Conservation (phyloP, 2,888 invertebrate species). For the Eudemis profundana region DNA sequence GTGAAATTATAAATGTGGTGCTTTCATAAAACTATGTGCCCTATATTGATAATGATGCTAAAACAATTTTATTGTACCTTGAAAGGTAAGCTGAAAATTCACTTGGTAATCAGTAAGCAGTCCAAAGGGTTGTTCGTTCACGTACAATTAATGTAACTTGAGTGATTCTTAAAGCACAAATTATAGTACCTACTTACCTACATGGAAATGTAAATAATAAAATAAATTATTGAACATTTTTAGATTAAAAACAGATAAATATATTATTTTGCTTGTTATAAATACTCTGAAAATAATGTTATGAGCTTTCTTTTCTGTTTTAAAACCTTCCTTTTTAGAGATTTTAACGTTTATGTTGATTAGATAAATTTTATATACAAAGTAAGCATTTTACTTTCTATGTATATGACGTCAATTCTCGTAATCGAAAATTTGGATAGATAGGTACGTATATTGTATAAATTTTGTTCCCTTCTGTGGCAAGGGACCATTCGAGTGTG, state of each 20-base stretch:
- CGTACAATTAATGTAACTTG: slow-evolving; percentile 52
- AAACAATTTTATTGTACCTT: slow-evolving; percentile 36
- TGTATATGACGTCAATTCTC: slow-evolving; percentile 80
- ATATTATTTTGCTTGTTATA: slow-evolving; percentile 61
- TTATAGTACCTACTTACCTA: slow-evolving; percentile 47
- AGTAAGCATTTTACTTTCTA: slow-evolving; percentile 69
- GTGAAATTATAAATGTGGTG: slow-evolving; percentile 43
- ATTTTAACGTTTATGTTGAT: slow-evolving; percentile 40
- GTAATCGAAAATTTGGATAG: slow-evolving; percentile 73
- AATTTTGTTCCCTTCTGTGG: slow-evolving; percentile 31
- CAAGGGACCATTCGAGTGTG: slow-evolving; percentile 9
- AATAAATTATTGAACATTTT: slow-evolving; percentile 50
- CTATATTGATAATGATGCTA: slow-evolving; percentile 43
- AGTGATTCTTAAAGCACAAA: slow-evolving; percentile 67
- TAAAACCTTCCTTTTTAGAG: slow-evolving; percentile 35
- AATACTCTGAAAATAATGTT: slow-evolving; percentile 45
- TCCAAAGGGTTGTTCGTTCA: slow-evolving; percentile 44
- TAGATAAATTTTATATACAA: slow-evolving; percentile 66
- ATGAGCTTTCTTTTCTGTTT: slow-evolving; percentile 42
- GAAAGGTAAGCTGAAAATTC: slow-evolving; percentile 31
- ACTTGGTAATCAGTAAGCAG: slow-evolving; percentile 28
- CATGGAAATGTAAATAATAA: slow-evolving; percentile 50
- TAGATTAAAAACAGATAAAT: slow-evolving; percentile 52
- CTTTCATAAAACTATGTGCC: slow-evolving; percentile 46
- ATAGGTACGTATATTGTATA: slow-evolving; percentile 44